Evolutionary conservation across 1,140 invertebrate species (phyloP).

Genomic region (Neodiprion lecontei): DNA sequence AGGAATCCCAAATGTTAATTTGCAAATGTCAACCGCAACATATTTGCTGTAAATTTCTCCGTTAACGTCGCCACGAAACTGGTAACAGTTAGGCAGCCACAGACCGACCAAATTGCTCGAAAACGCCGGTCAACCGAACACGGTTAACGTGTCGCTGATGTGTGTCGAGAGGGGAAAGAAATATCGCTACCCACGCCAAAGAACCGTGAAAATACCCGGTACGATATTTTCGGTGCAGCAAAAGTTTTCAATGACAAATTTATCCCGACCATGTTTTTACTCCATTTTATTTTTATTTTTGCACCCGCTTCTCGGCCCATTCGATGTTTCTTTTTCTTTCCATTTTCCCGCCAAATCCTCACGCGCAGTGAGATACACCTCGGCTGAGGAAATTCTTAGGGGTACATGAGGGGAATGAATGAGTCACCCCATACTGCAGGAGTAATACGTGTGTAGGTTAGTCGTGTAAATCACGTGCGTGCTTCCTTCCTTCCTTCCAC

Average conservation of each 20-base stretch:
- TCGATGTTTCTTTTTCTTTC: too few relatives aligned
- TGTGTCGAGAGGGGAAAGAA: background rate
- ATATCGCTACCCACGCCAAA: background rate
- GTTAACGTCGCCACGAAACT: background rate
- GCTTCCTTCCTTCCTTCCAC: too few relatives aligned
- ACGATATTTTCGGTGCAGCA: too few relatives aligned
- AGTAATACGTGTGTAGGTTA: too few relatives aligned
- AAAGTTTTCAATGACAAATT: background rate
- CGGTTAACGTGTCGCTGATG: background rate
- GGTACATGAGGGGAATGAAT: too few relatives aligned
- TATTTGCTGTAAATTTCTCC: background rate
- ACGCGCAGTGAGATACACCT: too few relatives aligned
- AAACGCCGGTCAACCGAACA: background rate
- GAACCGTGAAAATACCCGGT: background rate
- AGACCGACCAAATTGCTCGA: too few relatives aligned
- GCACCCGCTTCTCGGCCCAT: background rate
- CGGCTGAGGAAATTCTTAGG: too few relatives aligned
- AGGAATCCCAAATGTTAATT: constrained; percentile 6
- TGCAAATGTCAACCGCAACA: background rate
- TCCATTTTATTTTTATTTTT: background rate
- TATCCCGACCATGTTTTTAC: background rate
- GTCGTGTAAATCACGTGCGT: too few relatives aligned
- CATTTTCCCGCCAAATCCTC: too few relatives aligned
- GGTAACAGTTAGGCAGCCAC: background rate
- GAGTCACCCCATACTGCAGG: too few relatives aligned